phyloP scores from a whole-genome alignment of 2,888 invertebrate genomes.

The Tetropium fuscum region DNA sequence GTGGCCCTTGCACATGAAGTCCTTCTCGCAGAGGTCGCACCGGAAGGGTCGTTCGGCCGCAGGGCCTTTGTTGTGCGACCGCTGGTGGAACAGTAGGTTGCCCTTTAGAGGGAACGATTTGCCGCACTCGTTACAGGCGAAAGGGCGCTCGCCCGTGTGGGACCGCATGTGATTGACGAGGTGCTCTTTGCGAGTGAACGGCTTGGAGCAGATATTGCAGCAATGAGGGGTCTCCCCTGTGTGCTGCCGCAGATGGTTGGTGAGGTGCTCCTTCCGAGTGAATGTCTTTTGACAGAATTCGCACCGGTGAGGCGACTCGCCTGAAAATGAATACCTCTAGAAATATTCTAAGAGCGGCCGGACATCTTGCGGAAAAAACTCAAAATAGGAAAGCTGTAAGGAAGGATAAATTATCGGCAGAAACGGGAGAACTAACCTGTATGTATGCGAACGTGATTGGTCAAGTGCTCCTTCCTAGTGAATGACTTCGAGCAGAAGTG shows the following conservation, averaged over 20 bases:
- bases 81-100: slow-evolving; percentile 86
- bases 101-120: slow-evolving; percentile 87
- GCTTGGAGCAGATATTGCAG: slow-evolving; percentile 80
- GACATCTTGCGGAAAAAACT: too few species aligned
- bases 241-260: slow-evolving; percentile 79
- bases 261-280: slow-evolving; percentile 79
- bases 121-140: slow-evolving; percentile 86
- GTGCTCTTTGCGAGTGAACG: slow-evolving; percentile 81
- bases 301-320: slow-evolving; percentile 79
- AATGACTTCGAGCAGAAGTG: slow-evolving; percentile 88
- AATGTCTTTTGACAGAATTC: slow-evolving; percentile 78
- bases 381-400: background rate
- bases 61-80: slow-evolving; percentile 82
- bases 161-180: slow-evolving; percentile 82
- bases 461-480: slow-evolving; percentile 88
- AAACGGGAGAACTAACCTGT: slow-evolving; percentile 61
- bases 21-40: slow-evolving; percentile 87
- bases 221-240: slow-evolving; percentile 79
- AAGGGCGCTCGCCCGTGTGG: slow-evolving; percentile 85
- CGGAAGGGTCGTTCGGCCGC: slow-evolving; percentile 70
- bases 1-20: slow-evolving; percentile 90
- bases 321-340: slow-evolving; percentile 38
- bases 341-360: too few species aligned
- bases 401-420: background rate
- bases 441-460: slow-evolving; percentile 80